phyloP scores from a whole-genome alignment of 2,888 invertebrate species.

The Colostygia pectinataria region DNA sequence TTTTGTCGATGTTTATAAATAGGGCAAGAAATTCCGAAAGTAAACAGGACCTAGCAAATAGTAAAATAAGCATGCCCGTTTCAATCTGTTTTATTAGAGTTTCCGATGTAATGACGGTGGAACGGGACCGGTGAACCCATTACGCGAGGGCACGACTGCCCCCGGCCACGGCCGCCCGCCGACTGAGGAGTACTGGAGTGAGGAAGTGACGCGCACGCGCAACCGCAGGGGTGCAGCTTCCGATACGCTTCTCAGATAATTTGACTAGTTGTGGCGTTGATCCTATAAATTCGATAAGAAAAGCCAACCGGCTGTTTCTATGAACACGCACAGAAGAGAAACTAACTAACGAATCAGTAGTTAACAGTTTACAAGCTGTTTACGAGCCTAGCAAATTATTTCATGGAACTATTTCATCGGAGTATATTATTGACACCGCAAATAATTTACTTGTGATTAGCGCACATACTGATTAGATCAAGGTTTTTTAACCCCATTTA shows the following conservation, averaged over 20 bases:
- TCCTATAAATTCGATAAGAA: constrained; percentile 12
- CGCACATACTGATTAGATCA: too few relatives aligned
- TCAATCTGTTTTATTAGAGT: constrained; percentile 46
- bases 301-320: constrained; percentile 2
- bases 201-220: constrained; percentile 61
- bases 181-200: constrained; percentile 66
- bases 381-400: constrained; percentile 2
- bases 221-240: constrained; percentile 52
- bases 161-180: constrained; percentile 61
- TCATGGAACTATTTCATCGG: background rate
- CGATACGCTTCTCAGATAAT: constrained; percentile 42
- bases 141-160: constrained; percentile 69
- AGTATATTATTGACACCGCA: background rate
- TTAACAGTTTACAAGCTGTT: background rate
- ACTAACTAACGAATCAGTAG: background rate
- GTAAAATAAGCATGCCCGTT: constrained; percentile 31
- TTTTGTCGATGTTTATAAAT: background rate
- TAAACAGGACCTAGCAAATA: constrained; percentile 10
- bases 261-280: constrained; percentile 29
- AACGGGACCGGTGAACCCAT: constrained; percentile 64
- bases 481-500: too few relatives aligned
- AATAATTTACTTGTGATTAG: background rate
- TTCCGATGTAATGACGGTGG: constrained; percentile 48
- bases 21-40: background rate
- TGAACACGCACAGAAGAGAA: constrained; percentile 4